Base-by-base conservation (phyloP, 2,888 invertebrate species). In the Rhaphigaster nebulosa region DNA sequence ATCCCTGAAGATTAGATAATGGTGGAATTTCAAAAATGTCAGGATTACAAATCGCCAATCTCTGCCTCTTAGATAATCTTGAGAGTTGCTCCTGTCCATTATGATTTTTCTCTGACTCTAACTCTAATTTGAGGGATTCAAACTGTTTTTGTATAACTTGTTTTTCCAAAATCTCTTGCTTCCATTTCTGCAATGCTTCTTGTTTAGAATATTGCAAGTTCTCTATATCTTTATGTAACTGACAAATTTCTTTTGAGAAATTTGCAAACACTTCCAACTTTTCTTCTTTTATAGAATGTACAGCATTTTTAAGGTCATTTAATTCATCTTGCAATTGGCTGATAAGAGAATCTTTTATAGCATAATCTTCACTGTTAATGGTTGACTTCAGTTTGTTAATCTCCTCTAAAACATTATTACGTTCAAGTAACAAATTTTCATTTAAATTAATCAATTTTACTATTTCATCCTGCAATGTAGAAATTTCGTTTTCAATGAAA, bases 401-500 rank as follows among this genome's bases (percentile, higher is more conserved):
- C 70, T 91, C 90, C 50, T 92, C 92, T 60, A 92, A 92, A 76
- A 92, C 90, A 91, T 92, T 91, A 89, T 92, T 91, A 88, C 93
- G 92, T 91, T 93, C 93, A 87, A 93, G 93, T 89, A 92, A 92
- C 54, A 93, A 91, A 91, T 93, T 93, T n/a, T 89, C 91, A 60
- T 91, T 87, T 23, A 50, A 84, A 26, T 65, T 87, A 45, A 91
- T 91, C 52, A 92, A 80, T 87, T 92, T 92, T 2, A 87, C 80
- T n/a, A 91, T 90, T 93, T 93, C 0, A 93, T 92, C 91, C 93
- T 92, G 45, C 26, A 91, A 87, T 87, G 91, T 90, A 23, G 87
- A 60, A 23, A 91, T 93, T 87, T 93, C 93, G 88, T 94, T 93
- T 29, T 93, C 92, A n/a, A 92, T 91, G 6, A 93, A 92, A 91